phyloP scores from a whole-genome alignment of 2,113 vertebrate species.

The Cromileptes altivelis region DNA sequence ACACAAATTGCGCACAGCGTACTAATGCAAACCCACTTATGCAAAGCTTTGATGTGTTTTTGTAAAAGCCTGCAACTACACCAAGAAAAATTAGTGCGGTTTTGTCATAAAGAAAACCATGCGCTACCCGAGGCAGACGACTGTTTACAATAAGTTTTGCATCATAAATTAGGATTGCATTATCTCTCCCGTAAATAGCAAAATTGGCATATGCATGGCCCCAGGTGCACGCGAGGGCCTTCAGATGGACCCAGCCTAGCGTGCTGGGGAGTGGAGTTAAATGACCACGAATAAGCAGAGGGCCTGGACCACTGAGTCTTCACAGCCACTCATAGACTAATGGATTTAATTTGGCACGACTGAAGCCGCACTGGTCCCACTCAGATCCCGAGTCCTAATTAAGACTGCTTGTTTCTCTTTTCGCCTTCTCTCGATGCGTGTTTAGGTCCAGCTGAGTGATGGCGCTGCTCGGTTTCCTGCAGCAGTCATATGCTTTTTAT shows the following conservation, averaged over 20 bases:
- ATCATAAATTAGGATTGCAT: conserved; percentile 69
- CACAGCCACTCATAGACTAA: conserved; percentile 68
- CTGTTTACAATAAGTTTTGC: conserved; percentile 71
- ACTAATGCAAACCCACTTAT: conserved; percentile 66
- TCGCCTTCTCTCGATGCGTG: conserved; percentile 47
- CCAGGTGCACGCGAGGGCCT: conserved; percentile 70
- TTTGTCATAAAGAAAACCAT: conserved; percentile 63
- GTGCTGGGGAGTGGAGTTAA: conserved; percentile 50
- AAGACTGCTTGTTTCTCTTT: conserved; percentile 72
- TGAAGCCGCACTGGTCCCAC: conserved; percentile 66
- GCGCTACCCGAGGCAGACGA: conserved; percentile 33
- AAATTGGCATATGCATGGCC: conserved; percentile 74
- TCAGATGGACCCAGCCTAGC: conserved; percentile 58
- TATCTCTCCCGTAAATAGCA: conserved; percentile 63
- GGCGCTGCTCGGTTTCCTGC: conserved; percentile 26
- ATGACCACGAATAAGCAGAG: conserved; percentile 68
- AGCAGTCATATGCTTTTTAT: conserved; percentile 4
- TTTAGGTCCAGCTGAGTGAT: conserved; percentile 54
- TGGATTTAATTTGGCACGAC: conserved; percentile 75
- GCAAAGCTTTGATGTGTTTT: conserved; percentile 65
- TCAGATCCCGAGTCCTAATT: conserved; percentile 65
- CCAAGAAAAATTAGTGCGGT: conserved; percentile 53
- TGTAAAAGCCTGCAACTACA: conserved; percentile 51
- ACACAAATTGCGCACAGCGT: conserved; percentile 56
- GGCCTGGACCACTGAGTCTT: conserved; percentile 47